Evolutionary conservation across 2,113 vertebrate species (phyloP).

Genomic region (Peromyscus leucopus): DNA sequence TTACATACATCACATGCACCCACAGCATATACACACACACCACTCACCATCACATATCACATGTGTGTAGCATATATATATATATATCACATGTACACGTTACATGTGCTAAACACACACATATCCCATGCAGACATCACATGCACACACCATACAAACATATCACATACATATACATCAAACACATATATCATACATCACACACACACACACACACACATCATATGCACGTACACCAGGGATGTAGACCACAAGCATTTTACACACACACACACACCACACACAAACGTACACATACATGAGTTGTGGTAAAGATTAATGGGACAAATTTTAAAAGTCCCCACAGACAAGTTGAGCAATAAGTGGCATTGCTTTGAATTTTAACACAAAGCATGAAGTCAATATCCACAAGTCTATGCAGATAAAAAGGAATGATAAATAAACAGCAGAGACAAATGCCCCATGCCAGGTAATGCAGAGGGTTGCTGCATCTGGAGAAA

Average conservation of each 20-base stretch:
- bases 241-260: neutral
- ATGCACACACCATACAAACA: accelerated
- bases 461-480: no score
- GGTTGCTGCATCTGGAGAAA: accelerated
- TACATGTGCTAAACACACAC: neutral
- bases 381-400: neutral
- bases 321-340: neutral
- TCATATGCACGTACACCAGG: no score
- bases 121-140: neutral
- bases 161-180: neutral
- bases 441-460: neutral
- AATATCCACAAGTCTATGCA: neutral
- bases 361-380: no score
- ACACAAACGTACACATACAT: no score
- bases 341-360: accelerated
- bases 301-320: neutral
- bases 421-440: neutral
- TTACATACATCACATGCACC: neutral
- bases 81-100: neutral
- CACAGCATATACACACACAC: neutral
- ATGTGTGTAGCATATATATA: neutral
- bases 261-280: no score
- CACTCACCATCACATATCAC: neutral
- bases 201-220: neutral
- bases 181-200: neutral